Base-by-base conservation (phyloP, 2,113 vertebrate species). In the Ia io region DNA sequence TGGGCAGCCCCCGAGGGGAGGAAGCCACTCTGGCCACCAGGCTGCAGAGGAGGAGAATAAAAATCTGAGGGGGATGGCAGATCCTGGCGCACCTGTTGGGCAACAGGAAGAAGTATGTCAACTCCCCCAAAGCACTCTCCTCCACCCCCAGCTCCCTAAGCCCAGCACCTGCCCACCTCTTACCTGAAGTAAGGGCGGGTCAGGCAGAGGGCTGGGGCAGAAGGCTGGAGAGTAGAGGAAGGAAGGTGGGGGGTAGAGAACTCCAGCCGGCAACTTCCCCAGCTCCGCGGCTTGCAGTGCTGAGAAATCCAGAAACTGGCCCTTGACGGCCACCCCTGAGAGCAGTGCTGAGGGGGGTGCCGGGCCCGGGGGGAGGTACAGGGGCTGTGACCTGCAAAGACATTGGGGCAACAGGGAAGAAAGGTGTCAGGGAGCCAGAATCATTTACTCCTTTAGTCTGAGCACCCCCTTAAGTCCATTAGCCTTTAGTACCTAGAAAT, bases 281-380 rank as follows among this genome's bases (percentile, higher is more conserved):
- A 98, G 95, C 53, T 98, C 98, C 17, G 97, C 47, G 3, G 97
- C 98, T 90, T 98, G 98, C 96, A 98, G 71, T 61, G 98, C 94
- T 3, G 97, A 97, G 79, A 98, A 98, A 85, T 98, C 98, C 96
- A 98, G 76, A 65, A 98, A 98, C 94, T 98, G 98, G 79, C 98
- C 97, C 95, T 98, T 98, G 73, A 98, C 95, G 37, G 98, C 97
- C 25, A 98, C 91, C 22, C 98, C 98, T 2, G 98, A 98, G 56
- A 98, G 97, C 76, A 98, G 87, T 22, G 98, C 96, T 0, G 98
- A 98, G 44, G 96, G 77, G n/a, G 98, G 96, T 0, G 95, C 97
- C 13, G 96, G 97, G 89, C 97, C 96, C 0, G 97, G 94, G 74
- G 97, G 97, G 2, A 98, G 96, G 71, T 97, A 98, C 16, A 98